Conservation (phyloP, 2,113 vertebrate genomes). For the Poicephalus meyeri region DNA sequence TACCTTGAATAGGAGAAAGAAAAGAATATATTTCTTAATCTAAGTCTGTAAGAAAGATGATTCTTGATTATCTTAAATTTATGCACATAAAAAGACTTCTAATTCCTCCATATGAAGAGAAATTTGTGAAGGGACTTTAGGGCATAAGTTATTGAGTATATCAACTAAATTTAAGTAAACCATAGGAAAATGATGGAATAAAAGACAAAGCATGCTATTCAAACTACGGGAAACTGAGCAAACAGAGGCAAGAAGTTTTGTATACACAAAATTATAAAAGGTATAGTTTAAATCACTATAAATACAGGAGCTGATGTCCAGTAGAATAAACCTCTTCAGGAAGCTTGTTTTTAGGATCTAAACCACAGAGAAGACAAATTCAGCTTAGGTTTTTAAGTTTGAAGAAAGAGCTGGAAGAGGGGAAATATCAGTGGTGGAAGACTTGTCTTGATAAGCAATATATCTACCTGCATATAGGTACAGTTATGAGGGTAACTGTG, state of each 20-base stretch:
- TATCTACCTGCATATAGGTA: not conserved
- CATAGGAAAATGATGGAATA: not conserved
- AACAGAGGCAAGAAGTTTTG: not conserved
- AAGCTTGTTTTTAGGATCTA: not conserved
- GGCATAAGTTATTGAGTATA: not conserved
- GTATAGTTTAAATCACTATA: not conserved
- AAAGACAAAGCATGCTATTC: not conserved
- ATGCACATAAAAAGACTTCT: not conserved
- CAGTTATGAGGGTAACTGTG: not conserved
- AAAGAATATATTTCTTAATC: not conserved
- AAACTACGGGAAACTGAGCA: not conserved
- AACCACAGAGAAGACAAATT: not conserved
- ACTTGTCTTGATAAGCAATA: not conserved
- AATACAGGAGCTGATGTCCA: not conserved
- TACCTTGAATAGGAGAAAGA: constrained; percentile 31
- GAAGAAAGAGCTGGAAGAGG: not conserved
- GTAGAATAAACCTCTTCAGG: not conserved
- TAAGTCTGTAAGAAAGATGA: not conserved
- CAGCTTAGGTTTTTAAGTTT: not conserved
- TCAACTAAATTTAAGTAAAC: not conserved
- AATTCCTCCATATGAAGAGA: not conserved
- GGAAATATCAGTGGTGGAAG: not conserved
- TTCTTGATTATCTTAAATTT: not conserved
- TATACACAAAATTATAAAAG: not conserved
- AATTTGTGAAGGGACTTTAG: not conserved